These are phyloP conservation scores for Acrossocheilus fasciatus DNA, from an alignment of 2,797 vertebrate genomes.

Conservation along the genomic window DNA sequence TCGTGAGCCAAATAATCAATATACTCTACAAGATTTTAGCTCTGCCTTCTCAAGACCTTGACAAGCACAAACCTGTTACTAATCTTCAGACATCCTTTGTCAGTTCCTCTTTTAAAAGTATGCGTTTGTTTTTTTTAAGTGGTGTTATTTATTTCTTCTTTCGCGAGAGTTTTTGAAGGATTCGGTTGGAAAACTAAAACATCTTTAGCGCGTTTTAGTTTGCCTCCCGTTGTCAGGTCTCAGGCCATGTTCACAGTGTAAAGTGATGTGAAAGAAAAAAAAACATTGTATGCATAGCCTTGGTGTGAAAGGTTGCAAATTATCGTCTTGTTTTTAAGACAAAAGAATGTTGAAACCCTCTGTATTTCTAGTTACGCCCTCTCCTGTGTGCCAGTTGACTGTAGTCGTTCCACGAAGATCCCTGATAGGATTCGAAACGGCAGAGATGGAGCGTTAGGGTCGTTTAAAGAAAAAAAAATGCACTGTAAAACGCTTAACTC, in stretches of 20 bases:
- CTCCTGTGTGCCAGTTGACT: conserved; percentile 69
- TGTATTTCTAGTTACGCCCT: conserved; percentile 77
- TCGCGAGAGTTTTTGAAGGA: conserved; percentile 80
- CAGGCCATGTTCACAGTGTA: conserved; percentile 75
- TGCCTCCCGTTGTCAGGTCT: conserved; percentile 77
- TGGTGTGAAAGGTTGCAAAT: conserved; percentile 78
- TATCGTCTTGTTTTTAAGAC: conserved; percentile 80
- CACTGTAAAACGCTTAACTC: conserved; percentile 78
- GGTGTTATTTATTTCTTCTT: conserved; percentile 80
- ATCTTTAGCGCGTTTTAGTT: conserved; percentile 73
- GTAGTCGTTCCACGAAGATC: conserved; percentile 63
- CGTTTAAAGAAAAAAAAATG: conserved; percentile 70
- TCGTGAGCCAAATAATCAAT: conserved; percentile 86
- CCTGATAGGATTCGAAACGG: conserved; percentile 59
- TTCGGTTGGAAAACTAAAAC: conserved; percentile 76
- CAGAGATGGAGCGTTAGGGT: conserved; percentile 64
- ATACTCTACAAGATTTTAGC: conserved; percentile 84
- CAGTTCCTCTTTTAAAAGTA: conserved; percentile 75
- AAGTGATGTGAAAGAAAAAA: conserved; percentile 73
- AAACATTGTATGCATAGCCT: conserved; percentile 78
- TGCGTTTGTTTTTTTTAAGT: conserved; percentile 72
- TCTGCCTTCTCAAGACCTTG: conserved; percentile 87
- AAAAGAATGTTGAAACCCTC: conserved; percentile 81
- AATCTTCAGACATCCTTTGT: conserved; percentile 77
- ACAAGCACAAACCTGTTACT: conserved; percentile 88